These are phyloP conservation scores for Aphelinus certus DNA, from an alignment of 1,140 invertebrate genomes.

Conservation along the genomic window DNA sequence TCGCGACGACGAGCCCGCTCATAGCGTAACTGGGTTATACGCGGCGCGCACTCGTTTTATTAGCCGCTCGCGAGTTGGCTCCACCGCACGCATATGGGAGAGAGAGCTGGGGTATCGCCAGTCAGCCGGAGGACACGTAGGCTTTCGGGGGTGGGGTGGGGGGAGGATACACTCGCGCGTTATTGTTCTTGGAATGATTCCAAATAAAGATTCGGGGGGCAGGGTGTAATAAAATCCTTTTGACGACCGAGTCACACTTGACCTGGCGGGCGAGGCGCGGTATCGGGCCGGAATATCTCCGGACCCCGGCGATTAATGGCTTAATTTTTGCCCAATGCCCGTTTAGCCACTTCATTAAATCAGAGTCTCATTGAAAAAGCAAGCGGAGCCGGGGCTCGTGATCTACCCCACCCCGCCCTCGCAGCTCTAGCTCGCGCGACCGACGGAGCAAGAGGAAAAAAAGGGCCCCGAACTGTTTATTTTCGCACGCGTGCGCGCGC, in stretches of 20 bases:
- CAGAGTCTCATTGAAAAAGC: slow-evolving; percentile 17
- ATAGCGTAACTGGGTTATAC: slow-evolving; percentile 56
- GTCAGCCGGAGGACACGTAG: slow-evolving; percentile 20
- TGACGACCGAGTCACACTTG: slow-evolving; percentile 39
- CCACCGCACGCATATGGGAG: too few species aligned
- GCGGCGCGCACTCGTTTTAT: too few species aligned
- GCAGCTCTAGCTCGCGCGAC: too few species aligned
- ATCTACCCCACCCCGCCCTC: too few species aligned
- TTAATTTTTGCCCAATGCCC: slow-evolving; percentile 38
- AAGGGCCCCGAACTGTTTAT: too few species aligned
- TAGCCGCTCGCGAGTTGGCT: neutral
- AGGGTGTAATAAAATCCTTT: slow-evolving; percentile 62
- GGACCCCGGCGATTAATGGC: slow-evolving; percentile 35
- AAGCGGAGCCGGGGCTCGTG: too few species aligned
- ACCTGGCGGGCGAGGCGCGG: slow-evolving; percentile 3
- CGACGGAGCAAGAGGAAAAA: too few species aligned
- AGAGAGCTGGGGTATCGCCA: neutral
- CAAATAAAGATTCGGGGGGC: slow-evolving; percentile 66
- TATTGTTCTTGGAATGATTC: slow-evolving; percentile 68
- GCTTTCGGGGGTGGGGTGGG: slow-evolving; percentile 31
- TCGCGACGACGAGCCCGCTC: too few species aligned
- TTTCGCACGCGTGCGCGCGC: neutral
- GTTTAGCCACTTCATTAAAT: slow-evolving; percentile 33
- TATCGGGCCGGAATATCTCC: slow-evolving; percentile 28
- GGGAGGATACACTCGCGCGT: slow-evolving; percentile 46